Evolutionary conservation across 1,140 invertebrate genomes (phyloP), one percentile per base, ranked within the genome.

Genomic region (Drosophila navojoa): DNA sequence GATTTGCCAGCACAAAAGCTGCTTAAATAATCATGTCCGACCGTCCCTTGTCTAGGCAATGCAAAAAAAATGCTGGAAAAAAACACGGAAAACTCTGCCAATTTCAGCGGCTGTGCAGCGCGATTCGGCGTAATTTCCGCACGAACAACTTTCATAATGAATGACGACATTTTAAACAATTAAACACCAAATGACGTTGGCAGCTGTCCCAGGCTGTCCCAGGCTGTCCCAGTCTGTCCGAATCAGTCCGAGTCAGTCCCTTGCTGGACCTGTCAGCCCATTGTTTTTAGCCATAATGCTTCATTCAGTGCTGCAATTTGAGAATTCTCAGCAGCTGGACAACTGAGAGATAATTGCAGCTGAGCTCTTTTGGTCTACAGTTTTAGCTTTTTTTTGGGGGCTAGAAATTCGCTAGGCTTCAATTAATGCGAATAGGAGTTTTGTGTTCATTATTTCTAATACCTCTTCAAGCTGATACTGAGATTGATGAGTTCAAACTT

Each of bases 11-110:
- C 4, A 7, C n/a, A 25, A 53, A 70, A 63, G 71, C 59, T 59
- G 72, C 59, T 70, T 59, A 70, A 75, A 71, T 49, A 71, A 71
- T 50, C 47, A 70, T 53, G 5, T 32, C 32, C 5, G 32, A 22
- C n/a, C 6, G 10, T 10, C 29, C 22, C 52, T 67, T 49, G 15
- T 22, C 40, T 29, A 29, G n/a, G n/a, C n/a, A n/a, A n/a, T n/a
- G 5, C 27, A 3, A 6, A 29, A 29, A 29, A 4, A 29, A 29
- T 5, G 27, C 4, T 5, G 27, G 5, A 29, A 29, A 29, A 29
- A 29, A 3, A 0, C 19, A 22, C 19, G 19, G 19, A 29, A 29
- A 29, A 29, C 4, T 5, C 27, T 29, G 27, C 27, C 27, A 29
- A 29, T 29, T 29, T 29, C 27, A 29, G 27, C 27, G 4, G 27